Base-by-base conservation (phyloP, 2,888 invertebrate species). In the Glyphotaelius pellucidus region DNA sequence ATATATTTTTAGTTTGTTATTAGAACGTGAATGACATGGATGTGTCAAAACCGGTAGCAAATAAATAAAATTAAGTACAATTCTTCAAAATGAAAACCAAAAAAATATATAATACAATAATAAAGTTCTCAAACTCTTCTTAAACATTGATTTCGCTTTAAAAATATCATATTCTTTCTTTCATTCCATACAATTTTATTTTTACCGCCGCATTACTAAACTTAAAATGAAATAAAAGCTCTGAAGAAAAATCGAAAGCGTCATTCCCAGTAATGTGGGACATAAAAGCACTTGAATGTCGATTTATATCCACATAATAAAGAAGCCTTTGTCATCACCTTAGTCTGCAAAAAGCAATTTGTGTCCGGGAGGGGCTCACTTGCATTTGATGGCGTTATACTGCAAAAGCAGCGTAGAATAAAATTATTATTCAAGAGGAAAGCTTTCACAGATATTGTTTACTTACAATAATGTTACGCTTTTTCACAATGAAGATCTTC, bases 341-440 rank as follows among this genome's bases (percentile, higher is more conserved):
- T 86, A 86, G 86, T 47, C 86, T 47, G 88, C 79, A 88, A 88
- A 88, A 88, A 90, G 90, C 90, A 67, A 90, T 90, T 90, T 90
- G 90, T 90, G 90, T 85, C 90, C n/a, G 85, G 83, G 38, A 90
- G 84, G 32, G 85, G 90, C 90, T 90, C 67, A 79, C 85, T 90
- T 90, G 90, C 90, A 90, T 84, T 90, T 85, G 30, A 85, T 35
- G 35, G 83, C 85, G 67, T 85, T 90, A 85, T 35, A 90, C 35
- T 32, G 79, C 12, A 81, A 81, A 81, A 19, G 14, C 5, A 81
- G 31, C 32, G 31, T 32, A 81, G 30, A 32, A 32, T 81, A 31
- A 32, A 81, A 81, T 81, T 32, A 32, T 81, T 32, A 81, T 81
- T 32, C 81, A 32, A 32, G 81, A 12, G 4, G 81, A 81, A 31